These are phyloP conservation scores for Ruditapes philippinarum DNA, from an alignment of 1,140 invertebrate species.

Conservation along the genomic window DNA sequence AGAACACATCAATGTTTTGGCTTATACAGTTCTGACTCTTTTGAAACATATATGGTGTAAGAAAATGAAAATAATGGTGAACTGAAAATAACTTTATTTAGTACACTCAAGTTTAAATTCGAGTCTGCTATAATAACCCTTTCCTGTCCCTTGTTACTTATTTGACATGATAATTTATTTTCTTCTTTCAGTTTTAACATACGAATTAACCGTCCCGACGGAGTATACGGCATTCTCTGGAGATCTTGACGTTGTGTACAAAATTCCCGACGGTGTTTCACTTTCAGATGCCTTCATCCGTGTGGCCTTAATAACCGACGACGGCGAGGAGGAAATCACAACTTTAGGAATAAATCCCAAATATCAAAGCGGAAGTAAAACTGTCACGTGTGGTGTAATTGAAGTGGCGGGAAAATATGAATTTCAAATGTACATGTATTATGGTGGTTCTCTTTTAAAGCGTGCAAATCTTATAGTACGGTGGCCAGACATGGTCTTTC, in stretches of 20 bases:
- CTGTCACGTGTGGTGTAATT: conserved; percentile 51
- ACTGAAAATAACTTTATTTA: neutral
- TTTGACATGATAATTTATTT: neutral
- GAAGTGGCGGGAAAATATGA: conserved; percentile 63
- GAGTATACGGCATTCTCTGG: conserved; percentile 47
- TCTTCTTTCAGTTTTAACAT: conserved; percentile 43
- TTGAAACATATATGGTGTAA: neutral
- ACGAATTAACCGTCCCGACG: conserved; percentile 28
- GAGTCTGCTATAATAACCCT: neutral
- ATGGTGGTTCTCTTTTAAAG: conserved; percentile 22
- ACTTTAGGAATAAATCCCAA: conserved; percentile 23
- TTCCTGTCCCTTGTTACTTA: neutral
- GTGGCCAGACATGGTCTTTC: conserved; percentile 38
- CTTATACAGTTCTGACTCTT: neutral
- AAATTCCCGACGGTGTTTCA: conserved; percentile 32
- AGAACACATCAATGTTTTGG: neutral
- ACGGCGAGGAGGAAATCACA: conserved; percentile 20
- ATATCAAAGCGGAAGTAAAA: conserved; percentile 31
- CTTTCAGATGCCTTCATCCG: conserved; percentile 58
- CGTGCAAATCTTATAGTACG: conserved; percentile 43
- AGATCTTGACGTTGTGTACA: conserved; percentile 42
- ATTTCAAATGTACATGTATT: conserved; percentile 51
- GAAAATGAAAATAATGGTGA: neutral
- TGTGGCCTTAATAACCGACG: conserved; percentile 16
- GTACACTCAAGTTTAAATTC: too few species aligned